Evolutionary conservation across 2,113 vertebrate species (phyloP).

Genomic region (Sander vitreus): DNA sequence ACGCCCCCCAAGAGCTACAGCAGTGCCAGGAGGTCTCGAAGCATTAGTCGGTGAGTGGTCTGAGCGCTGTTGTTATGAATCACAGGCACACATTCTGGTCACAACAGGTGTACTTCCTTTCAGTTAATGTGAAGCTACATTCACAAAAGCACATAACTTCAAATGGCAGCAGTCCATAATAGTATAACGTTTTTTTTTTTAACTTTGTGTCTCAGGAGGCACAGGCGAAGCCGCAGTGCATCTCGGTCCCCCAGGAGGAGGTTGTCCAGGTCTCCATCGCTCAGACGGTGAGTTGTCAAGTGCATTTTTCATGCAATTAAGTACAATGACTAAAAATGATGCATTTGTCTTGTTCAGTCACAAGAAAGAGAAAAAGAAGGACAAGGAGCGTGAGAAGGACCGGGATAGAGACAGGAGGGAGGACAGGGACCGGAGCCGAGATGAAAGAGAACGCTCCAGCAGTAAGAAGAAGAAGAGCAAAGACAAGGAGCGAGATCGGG

Average conservation of each 20-base stretch:
- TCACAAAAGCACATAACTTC: neutral
- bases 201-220: conserved; percentile 73
- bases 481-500: conserved; percentile 95
- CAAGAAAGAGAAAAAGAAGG: conserved; percentile 99
- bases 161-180: neutral
- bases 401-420: conserved; percentile 88
- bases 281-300: conserved; percentile 86
- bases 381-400: conserved; percentile 94
- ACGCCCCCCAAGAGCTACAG: conserved; percentile 99
- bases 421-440: conserved; percentile 87
- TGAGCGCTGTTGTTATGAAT: neutral
- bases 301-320: neutral
- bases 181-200: neutral
- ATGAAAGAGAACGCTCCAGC: conserved; percentile 91
- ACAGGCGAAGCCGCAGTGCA: conserved; percentile 89
- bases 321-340: neutral
- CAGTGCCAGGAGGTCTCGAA: conserved; percentile 93
- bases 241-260: conserved; percentile 92
- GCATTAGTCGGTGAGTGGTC: conserved; percentile 89
- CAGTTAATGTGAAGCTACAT: neutral
- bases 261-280: conserved; percentile 91
- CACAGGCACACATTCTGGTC: too few species aligned
- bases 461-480: conserved; percentile 97
- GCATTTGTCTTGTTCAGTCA: conserved; percentile 82
- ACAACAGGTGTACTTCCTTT: neutral